Conservation (phyloP, 2,797 vertebrate species). For the Spinus pinus region DNA sequence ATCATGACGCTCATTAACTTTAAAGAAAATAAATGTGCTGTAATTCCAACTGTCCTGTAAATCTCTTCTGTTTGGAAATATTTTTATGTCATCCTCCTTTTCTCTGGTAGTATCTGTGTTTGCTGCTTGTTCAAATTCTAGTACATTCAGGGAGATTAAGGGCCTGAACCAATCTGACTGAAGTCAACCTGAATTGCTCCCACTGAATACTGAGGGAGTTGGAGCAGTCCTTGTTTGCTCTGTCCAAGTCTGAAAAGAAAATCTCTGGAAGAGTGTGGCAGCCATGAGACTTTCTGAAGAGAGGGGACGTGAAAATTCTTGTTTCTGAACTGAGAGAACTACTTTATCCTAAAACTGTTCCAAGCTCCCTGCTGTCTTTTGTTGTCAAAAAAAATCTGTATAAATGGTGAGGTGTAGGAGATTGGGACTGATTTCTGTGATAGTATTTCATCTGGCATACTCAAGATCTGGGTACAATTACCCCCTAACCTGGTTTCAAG, state of each 20-base stretch:
- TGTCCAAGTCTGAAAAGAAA: not conserved
- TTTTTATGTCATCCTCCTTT: not conserved
- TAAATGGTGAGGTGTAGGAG: not conserved
- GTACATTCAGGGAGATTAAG: not conserved
- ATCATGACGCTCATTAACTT: constrained; percentile 43
- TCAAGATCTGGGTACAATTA: not conserved
- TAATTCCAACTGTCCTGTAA: not conserved
- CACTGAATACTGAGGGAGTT: not conserved
- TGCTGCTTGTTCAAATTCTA: not conserved
- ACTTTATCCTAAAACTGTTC: not conserved
- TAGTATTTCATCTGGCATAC: not conserved
- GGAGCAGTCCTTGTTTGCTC: not conserved
- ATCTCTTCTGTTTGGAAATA: constrained; percentile 3
- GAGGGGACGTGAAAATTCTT: not conserved
- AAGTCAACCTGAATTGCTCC: not conserved
- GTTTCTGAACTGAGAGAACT: not conserved
- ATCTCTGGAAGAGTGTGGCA: not conserved
- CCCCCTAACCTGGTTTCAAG: not conserved
- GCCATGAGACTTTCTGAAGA: not conserved
- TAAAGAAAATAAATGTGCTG: constrained; percentile 53
- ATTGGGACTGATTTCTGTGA: accelerated
- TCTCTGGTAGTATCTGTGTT: not conserved
- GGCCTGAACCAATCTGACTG: not conserved
- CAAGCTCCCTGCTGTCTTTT: not conserved
- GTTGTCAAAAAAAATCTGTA: not conserved